Evolutionary conservation across 1,140 invertebrate genomes (phyloP).

Genomic region (Phthorimaea operculella): DNA sequence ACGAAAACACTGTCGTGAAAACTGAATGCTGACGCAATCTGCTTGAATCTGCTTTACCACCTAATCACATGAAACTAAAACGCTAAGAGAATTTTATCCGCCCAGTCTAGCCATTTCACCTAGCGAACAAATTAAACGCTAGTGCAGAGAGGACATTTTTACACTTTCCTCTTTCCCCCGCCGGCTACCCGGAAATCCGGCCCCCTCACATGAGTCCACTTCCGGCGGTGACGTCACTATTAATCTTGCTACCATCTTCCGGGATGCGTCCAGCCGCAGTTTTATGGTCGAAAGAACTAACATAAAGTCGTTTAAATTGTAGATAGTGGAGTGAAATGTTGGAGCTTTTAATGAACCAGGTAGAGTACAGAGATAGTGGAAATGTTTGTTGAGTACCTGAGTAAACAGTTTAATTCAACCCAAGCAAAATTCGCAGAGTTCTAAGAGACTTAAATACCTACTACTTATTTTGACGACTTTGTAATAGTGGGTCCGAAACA

Average conservation of each 20-base stretch:
- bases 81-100: too few relatives aligned
- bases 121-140: background rate
- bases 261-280: background rate
- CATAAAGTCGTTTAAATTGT: background rate
- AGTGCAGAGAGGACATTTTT: background rate
- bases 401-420: too few relatives aligned
- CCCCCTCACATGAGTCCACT: background rate
- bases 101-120: background rate
- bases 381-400: background rate
- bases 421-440: too few relatives aligned
- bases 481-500: too few relatives aligned
- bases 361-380: background rate
- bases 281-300: background rate
- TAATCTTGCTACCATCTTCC: conserved; percentile 1
- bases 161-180: background rate
- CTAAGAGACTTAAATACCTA: too few relatives aligned
- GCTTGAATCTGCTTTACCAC: too few relatives aligned
- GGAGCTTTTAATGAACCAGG: background rate
- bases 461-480: too few relatives aligned
- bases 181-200: background rate
- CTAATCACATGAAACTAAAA: too few relatives aligned
- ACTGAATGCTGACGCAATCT: too few relatives aligned
- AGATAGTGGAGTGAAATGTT: background rate
- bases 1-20: too few relatives aligned
- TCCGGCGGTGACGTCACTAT: background rate